phyloP scores from a whole-genome alignment of 2,888 invertebrate genomes.

The Xestia xanthographa region DNA sequence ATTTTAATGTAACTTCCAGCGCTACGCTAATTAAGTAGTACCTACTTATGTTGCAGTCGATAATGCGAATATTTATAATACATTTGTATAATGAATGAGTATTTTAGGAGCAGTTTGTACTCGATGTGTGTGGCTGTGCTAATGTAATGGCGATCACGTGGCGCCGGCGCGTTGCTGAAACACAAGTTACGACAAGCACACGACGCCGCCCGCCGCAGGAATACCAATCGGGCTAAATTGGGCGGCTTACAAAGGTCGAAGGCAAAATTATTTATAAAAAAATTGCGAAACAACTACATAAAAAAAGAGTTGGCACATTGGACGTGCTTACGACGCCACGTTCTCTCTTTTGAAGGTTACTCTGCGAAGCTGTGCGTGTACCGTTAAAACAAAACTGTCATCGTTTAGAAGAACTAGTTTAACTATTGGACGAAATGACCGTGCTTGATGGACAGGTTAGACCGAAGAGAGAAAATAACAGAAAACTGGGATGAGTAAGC shows the following conservation, averaged over 20 bases:
- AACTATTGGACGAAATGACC: slow-evolving; percentile 72
- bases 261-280: slow-evolving; percentile 89
- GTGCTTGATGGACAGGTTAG: slow-evolving; percentile 40
- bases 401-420: slow-evolving; percentile 81
- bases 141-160: slow-evolving; percentile 82
- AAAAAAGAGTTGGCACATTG: slow-evolving; percentile 88
- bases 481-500: slow-evolving; percentile 8
- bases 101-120: slow-evolving; percentile 73
- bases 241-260: slow-evolving; percentile 89
- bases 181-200: slow-evolving; percentile 87
- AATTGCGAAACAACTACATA: slow-evolving; percentile 86
- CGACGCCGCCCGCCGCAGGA: slow-evolving; percentile 83
- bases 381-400: slow-evolving; percentile 86
- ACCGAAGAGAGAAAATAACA: slow-evolving; percentile 2
- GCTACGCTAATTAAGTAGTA: slow-evolving; percentile 52
- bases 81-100: slow-evolving; percentile 68
- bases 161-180: slow-evolving; percentile 75
- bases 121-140: slow-evolving; percentile 67
- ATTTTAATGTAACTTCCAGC: slow-evolving; percentile 25
- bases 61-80: slow-evolving; percentile 55
- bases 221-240: slow-evolving; percentile 89
- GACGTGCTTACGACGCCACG: slow-evolving; percentile 87
- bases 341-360: slow-evolving; percentile 90
- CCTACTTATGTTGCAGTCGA: slow-evolving; percentile 44
- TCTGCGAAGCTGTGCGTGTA: slow-evolving; percentile 81